Conservation (phyloP, 2,888 invertebrate genomes). For the Sinhomidia bicolor region DNA sequence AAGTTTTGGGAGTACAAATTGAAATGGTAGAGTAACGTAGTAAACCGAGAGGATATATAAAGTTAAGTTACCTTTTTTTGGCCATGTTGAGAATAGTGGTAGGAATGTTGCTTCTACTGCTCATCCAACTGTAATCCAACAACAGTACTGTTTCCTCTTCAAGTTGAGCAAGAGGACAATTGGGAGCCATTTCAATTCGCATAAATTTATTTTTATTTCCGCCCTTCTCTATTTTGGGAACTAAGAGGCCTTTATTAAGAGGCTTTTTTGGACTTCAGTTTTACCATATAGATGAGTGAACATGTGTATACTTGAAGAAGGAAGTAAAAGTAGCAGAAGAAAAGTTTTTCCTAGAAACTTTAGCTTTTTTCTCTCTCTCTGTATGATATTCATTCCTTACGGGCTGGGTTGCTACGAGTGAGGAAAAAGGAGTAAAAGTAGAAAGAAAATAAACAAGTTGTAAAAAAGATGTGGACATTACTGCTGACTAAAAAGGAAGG, state of each 20-base stretch:
- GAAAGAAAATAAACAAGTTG: slow-evolving; percentile 51
- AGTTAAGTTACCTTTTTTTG: too few species aligned
- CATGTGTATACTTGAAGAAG: not conserved
- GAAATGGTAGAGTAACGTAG: too few species aligned
- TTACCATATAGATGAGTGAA: not conserved
- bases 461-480: slow-evolving; percentile 9
- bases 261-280: slow-evolving; percentile 27
- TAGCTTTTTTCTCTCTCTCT: not conserved
- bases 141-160: not conserved
- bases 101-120: too few species aligned
- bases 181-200: slow-evolving; percentile 62
- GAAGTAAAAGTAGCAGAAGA: slow-evolving; percentile 22
- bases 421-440: not conserved
- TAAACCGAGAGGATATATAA: too few species aligned
- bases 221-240: slow-evolving; percentile 36
- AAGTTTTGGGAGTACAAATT: too few species aligned
- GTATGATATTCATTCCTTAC: not conserved
- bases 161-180: slow-evolving; percentile 54
- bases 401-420: too few species aligned
- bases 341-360: slow-evolving; percentile 42
- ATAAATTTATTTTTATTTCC: slow-evolving; percentile 63
- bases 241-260: slow-evolving; percentile 39
- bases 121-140: not conserved
- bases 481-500: not conserved
- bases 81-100: too few species aligned